phyloP scores from a whole-genome alignment of 2,888 invertebrate genomes.

The Chrysolina haemoptera region DNA sequence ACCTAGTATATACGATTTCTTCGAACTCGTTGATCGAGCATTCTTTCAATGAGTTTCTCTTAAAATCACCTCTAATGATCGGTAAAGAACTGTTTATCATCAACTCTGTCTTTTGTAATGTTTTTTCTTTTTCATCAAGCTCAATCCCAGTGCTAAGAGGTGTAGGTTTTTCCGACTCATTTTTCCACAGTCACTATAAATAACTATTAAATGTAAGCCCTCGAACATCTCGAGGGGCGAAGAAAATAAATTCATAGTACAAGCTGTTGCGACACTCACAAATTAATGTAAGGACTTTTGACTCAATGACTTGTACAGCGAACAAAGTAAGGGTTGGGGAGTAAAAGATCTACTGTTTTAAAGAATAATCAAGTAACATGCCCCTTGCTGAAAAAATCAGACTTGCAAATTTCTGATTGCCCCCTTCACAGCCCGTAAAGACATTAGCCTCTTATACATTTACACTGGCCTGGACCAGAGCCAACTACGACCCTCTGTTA shows the following conservation, averaged over 20 bases:
- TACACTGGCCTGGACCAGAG: conserved; percentile 58
- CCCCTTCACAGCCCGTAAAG: conserved; percentile 70
- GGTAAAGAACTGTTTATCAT: too few species aligned
- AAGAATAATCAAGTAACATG: conserved; percentile 69
- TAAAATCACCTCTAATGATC: too few species aligned
- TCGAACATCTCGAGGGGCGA: conserved; percentile 43
- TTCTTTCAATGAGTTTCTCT: too few species aligned
- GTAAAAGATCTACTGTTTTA: conserved; percentile 68
- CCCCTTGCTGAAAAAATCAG: conserved; percentile 68
- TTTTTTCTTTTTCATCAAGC: not conserved
- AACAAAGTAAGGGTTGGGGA: conserved; percentile 60
- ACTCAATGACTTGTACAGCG: conserved; percentile 67
- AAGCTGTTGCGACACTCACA: conserved; percentile 67
- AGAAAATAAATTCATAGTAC: conserved; percentile 63
- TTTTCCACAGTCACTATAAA: conserved; percentile 33
- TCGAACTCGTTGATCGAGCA: too few species aligned
- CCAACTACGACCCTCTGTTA: conserved; percentile 57
- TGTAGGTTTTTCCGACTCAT: conserved; percentile 5
- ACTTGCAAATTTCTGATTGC: conserved; percentile 70
- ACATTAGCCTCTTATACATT: conserved; percentile 69
- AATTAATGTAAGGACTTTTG: conserved; percentile 68
- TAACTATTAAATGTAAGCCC: conserved; percentile 44
- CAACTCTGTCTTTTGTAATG: too few species aligned
- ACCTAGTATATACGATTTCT: too few species aligned
- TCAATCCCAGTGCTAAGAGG: not conserved